A percentile compares a stretch with the other conserved stretches of the same genome.
Evolutionary conservation across 2,797 vertebrate genomes (phyloP).

Genomic region (Dipus sagitta): DNA sequence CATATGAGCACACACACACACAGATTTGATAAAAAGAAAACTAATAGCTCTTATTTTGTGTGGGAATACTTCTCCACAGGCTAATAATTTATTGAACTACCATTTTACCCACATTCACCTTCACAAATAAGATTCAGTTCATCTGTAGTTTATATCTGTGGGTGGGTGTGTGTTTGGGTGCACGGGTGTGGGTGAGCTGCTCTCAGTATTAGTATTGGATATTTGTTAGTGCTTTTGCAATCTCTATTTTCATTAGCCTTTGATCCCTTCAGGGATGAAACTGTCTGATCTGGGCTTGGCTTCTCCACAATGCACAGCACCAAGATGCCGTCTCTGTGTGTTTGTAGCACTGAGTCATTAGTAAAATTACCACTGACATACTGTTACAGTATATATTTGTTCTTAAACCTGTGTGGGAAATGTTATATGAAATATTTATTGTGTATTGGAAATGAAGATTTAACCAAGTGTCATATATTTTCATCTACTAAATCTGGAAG

Average conservation of each 20-base stretch:
- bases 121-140: not conserved
- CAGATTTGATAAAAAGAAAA: no score
- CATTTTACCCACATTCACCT: not conserved
- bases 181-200: not conserved
- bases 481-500: slow-evolving; percentile 29
- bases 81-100: not conserved
- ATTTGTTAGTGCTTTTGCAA: not conserved
- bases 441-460: slow-evolving; percentile 36
- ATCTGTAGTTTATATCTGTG: not conserved
- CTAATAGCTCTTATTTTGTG: no score
- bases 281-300: not conserved
- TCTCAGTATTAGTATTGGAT: not conserved
- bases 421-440: not conserved
- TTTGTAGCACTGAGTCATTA: not conserved
- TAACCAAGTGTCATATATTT: not conserved
- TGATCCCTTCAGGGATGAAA: not conserved
- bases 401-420: not conserved
- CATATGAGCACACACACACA: no score
- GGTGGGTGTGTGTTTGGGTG: not conserved
- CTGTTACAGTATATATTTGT: not conserved
- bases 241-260: not conserved
- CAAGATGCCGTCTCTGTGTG: not conserved
- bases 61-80: no score
- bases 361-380: not conserved
- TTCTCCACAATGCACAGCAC: not conserved